Base-by-base conservation (phyloP, 2,113 vertebrate species). In the Tympanuchus pallidicinctus region DNA sequence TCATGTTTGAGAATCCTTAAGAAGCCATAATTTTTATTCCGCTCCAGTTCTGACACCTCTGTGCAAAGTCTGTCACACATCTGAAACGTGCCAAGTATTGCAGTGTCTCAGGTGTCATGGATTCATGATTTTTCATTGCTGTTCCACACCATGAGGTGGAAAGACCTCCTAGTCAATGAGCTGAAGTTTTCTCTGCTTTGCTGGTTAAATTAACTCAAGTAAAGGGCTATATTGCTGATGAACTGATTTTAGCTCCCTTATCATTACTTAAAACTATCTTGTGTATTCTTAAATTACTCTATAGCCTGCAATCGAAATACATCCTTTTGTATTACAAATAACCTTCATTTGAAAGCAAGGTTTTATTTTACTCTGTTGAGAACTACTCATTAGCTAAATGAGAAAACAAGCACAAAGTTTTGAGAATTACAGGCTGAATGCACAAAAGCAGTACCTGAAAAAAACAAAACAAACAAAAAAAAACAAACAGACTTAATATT, bases 221-320 rank as follows among this genome's bases (percentile, higher is more conserved):
- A 73, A 86, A 67, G 73, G 59, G 32, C 34, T 3, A 0, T 43
- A 15, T 43, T 82, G 59, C 66, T 82, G 54, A 82, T 73, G 40
- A 67, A 73, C 50, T 71, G 65, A 21, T 92, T 93, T 90, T 48
- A 48, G 10, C 57, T 93, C 77, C 63, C 89, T 76, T 67, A 72
- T 63, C 54, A 36, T 67, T 61, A 69, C 38, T 92, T 92, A 54
- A 81, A 87, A 45, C 42, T 77, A 22, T 42, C 66, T 11, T 80
- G 40, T 89, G 30, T 66, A 47, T 79, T 91, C 78, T 77, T 77
- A 70, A 42, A 70, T 40, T 73, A 2, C 59, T 89, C 36, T 69
- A 40, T 36, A 83, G 72, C 42, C 82, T 91, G 72, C 72, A 69
- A 18, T 64, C 72, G 70, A 70, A 89, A 80, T 36, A 73, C 32